Evolutionary conservation across 1,140 invertebrate genomes (phyloP), one percentile per base, ranked within the genome.

Genomic region (Thaumetopoea pityocampa): DNA sequence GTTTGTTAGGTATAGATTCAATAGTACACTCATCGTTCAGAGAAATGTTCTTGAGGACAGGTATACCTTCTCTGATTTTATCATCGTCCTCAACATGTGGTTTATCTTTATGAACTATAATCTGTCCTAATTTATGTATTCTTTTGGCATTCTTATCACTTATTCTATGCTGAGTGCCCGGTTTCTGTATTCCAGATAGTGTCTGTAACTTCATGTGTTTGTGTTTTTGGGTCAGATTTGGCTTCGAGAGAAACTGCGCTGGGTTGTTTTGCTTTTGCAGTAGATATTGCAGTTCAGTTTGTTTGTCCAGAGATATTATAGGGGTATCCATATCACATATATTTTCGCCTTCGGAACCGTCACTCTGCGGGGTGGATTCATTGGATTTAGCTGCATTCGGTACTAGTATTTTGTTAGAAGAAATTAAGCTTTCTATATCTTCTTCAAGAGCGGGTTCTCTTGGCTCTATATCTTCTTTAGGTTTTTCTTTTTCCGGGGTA

Each of bases 381-480:
- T 29, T 34, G 5, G 41, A 40, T 43, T 74, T 83, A 6, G 57
- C 50, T 29, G 50, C 60, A 9, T 67, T 67, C 0, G 85, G 81
- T 4, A 85, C 77, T 15, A 74, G 65, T 20, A 86, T 86, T 53
- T 83, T 86, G 44, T 86, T 86, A 3, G 82, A 81, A 0, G 83
- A 86, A 32, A 86, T 86, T 2, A 86, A 67, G 35, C 79, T 83
- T 52, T 86, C 85, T 9, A 85, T 85, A 32, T 86, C 85, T 65
- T 86, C 81, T 51, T 79, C 79, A 19, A 73, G 12, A 0, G 61
- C 66, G 16, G 29, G 34, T 46, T 66, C 54, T 42, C 36, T 38
- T 4, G 17, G 6, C 6, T 62, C 47, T 10, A 10, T 32, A 2
- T 53, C 61, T 32, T 78, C 52, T 50, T 56, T 61, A 17, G 43